Evolutionary conservation across 1,140 invertebrate genomes (phyloP), one percentile per base, ranked within the genome.

Genomic region (Macrocentrus cingulum): DNA sequence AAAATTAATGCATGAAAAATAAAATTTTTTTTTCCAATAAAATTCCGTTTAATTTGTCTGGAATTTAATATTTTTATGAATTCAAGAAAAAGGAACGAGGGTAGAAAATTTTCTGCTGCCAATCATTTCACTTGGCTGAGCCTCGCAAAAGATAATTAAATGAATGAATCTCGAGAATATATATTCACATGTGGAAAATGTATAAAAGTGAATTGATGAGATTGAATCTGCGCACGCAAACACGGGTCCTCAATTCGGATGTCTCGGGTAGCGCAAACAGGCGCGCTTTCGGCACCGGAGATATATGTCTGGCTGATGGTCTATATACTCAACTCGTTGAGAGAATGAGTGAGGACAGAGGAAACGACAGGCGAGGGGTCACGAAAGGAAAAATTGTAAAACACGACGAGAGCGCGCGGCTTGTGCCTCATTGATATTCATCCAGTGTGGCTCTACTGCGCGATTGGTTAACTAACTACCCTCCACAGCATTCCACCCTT

Each of bases 391-490:
- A 51, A 51, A 70, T 69, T 73, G 69, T 72, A 68, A 75, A 75
- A 70, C 65, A 68, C 68, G 61, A 69, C 55, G 66, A 66, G 64
- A 68, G 66, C 62, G 64, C 69, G 71, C 66, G 63, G 25, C 25
- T 29, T 9, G 25, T 29, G 32, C 60, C 66, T 76, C 72, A 77
- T 79, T 78, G 75, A 77, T 77, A 79, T 77, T 79, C 75, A 74
- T 74, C 66, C 66, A 60, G 59, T 69, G 75, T 74, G 64, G 65
- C 68, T 59, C 59, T 60, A 60, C 60, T 70, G 57, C 71, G 62
- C 71, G 73, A 79, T 77, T 75, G 76, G 71, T 39, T 39, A 39
- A 39, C 74, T 77, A 77, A 79, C 72, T 77, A 77, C 69, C 68
- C 66, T 67, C 59, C 64, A 39, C 60, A 70, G 64, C 64, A 62